A percentile compares a stretch with the other conserved stretches of the same genome.
Conservation (phyloP, 2,113 vertebrate species). For the Strix uralensis region DNA sequence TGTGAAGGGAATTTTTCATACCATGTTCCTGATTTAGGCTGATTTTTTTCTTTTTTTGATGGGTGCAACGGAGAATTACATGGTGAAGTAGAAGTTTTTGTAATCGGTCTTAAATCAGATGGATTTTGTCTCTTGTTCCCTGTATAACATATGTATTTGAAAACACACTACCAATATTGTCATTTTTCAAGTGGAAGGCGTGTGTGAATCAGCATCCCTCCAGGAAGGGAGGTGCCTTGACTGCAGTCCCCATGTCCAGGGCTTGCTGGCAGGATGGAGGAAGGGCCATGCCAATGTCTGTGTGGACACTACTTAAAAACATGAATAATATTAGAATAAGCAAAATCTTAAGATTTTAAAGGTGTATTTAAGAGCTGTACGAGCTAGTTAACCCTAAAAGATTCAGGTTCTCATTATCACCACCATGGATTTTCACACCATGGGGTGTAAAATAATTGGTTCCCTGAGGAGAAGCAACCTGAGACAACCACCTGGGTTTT, state of each 20-base stretch:
- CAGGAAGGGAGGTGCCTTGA: not conserved
- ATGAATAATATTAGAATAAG: not conserved
- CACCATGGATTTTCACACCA: not conserved
- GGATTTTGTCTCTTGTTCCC: not conserved
- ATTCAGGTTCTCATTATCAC: not conserved
- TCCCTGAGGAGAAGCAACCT: not conserved
- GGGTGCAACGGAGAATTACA: not conserved
- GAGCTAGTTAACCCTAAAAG: not conserved
- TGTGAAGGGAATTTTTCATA: not conserved
- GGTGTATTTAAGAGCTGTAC: not conserved
- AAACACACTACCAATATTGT: not conserved
- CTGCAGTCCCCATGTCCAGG: too few species aligned
- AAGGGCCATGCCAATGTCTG: not conserved
- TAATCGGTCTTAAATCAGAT: not conserved
- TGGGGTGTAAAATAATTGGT: conserved; percentile 7
- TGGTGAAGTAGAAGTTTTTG: not conserved
- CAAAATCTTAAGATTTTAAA: not conserved
- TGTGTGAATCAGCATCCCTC: not conserved
- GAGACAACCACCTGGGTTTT: not conserved
- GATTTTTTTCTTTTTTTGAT: not conserved
- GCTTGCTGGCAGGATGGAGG: not conserved
- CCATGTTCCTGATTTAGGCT: not conserved
- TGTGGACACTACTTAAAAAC: not conserved
- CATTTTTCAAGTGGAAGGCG: not conserved
- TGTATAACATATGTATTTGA: not conserved